Base-by-base conservation (phyloP, 2,113 vertebrate genomes). In the Hippocampus barbouri region DNA sequence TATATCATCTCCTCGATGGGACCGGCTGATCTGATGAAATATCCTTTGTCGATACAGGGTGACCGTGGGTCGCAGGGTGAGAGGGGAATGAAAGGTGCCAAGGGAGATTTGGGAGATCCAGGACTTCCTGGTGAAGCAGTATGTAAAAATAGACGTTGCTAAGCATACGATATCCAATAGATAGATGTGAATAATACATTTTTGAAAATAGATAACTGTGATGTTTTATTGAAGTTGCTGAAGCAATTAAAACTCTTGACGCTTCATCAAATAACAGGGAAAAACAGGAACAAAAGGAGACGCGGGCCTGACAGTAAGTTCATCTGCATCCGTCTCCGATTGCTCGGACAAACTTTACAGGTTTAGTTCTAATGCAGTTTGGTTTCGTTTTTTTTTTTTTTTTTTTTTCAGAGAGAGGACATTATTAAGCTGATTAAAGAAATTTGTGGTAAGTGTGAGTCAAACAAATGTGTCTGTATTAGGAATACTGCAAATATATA, bases 341-440 rank as follows among this genome's bases (percentile, higher is more conserved):
- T 61, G 15, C 15, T 59, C 23, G 27, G 56, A 59, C 1, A 16
- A 25, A 45, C 11, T 21, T n/a, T 21, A 21, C 8, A 63, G 3
- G 3, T 38, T 41, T 60, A 2, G 14, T 47, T 66, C 8, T 47
- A 27, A 66, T 47, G 14, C 11, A 4, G 63, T 25, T 34, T 1
- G 11, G 25, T 25, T 25, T 25, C 25, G 25, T 25, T 25, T 25
- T 25, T 25, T 25, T 25, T 25, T 25, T 25, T 25, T 43, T 9
- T 41, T 71, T 21, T 74, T 68, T 88, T 90, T 75, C 85, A 96
- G 94, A 95, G 90, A 92, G 93, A 96, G 85, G 94, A 96, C 82
- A 89, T 97, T 45, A 94, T 96, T 82, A 96, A 93, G 86, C 86
- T 96, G 86, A 95, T 97, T 74, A 96, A 94, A 88, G 94, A 96